Evolutionary conservation across 2,888 invertebrate species (phyloP), one percentile per base, ranked within the genome.

Genomic region (Oxystoma pomonae): DNA sequence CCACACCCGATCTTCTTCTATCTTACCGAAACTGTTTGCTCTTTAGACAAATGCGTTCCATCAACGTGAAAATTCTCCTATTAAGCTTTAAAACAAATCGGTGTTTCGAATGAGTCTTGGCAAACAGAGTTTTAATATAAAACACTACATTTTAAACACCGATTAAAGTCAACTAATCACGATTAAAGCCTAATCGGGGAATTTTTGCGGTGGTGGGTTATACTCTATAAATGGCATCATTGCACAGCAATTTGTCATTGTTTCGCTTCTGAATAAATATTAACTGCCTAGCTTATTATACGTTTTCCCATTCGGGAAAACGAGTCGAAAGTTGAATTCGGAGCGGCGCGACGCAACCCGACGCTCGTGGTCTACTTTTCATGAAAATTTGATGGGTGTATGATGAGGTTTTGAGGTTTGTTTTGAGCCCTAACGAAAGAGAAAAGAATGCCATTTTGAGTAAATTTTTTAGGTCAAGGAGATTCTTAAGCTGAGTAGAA

Each of bases 191-290:
- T n/a, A n/a, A n/a, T n/a, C n/a, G n/a, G n/a, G n/a, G n/a, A n/a
- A n/a, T n/a, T n/a, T n/a, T n/a, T n/a, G n/a, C n/a, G n/a, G n/a
- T n/a, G n/a, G n/a, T n/a, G n/a, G n/a, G n/a, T n/a, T n/a, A n/a
- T n/a, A n/a, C n/a, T n/a, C n/a, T 35, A 35, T 35, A 35, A 35
- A 35, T 35, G 35, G 35, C 35, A 35, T 7, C 35, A 35, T 12
- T 35, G 35, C 35, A 7, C 12, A 35, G 67, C 73, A 75, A 75
- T 75, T 76, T 75, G 74, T 75, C 75, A 75, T 73, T 73, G 73
- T 75, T 74, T 73, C 73, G 68, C 12, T 69, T 72, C 63, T 64
- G 64, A 69, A 70, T 71, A 72, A 71, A 72, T 73, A 71, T 71
- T 69, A 69, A 70, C 68, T 64, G 67, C 60, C 35, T 17, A 65